Percentiles rank a stretch among this genome's conserved stretches.
Conservation (phyloP, 2,797 vertebrate species). For the Pitangus sulphuratus region DNA sequence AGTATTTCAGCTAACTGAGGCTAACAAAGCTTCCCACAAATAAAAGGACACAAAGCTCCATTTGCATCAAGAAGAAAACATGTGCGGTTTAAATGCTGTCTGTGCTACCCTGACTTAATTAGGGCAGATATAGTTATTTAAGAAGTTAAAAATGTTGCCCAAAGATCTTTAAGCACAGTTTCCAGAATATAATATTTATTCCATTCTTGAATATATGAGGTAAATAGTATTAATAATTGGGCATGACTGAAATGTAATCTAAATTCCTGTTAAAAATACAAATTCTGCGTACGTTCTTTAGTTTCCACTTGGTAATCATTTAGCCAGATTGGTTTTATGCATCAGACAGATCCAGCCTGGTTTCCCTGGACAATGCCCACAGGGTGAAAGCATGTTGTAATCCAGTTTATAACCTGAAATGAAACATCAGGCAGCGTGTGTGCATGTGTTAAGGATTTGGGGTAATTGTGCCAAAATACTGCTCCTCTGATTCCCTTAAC, state of each 20-base stretch:
- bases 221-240: background rate
- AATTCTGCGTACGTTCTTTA: background rate
- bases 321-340: background rate
- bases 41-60: slow-evolving; percentile 32
- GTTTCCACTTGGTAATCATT: background rate
- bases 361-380: slow-evolving; percentile 28
- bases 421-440: background rate
- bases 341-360: background rate
- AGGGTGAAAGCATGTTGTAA: slow-evolving; percentile 34
- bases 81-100: background rate
- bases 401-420: slow-evolving; percentile 47
- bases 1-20: slow-evolving; percentile 47
- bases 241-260: background rate
- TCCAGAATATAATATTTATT: background rate
- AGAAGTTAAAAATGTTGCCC: background rate
- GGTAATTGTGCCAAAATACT: background rate
- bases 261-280: background rate
- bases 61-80: slow-evolving; percentile 49
- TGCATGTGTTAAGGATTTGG: background rate
- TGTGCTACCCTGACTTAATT: slow-evolving; percentile 1
- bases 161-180: background rate
- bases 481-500: background rate
- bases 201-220: background rate
- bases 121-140: background rate
- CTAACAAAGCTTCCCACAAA: slow-evolving; percentile 53